Evolutionary conservation across 1,140 invertebrate species (phyloP), one percentile per base, ranked within the genome.

Genomic region (Eriocheir sinensis): DNA sequence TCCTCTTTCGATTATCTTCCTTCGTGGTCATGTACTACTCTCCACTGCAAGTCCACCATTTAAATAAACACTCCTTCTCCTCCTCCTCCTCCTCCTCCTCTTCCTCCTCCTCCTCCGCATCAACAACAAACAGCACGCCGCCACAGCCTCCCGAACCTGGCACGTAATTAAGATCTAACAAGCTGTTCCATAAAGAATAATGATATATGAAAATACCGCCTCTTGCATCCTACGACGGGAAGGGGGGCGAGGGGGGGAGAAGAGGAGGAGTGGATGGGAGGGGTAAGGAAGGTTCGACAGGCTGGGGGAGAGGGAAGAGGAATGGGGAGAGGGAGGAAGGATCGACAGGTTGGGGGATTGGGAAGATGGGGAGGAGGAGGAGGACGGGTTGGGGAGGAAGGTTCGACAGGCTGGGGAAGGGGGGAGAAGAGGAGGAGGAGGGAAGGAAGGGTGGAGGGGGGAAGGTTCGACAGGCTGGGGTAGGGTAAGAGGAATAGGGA

Each of bases 181-280:
- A 72, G 60, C 60, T 72, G 60, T 8, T 72, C 60, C 60, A 72
- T 72, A 72, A 72, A 72, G 60, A 72, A 72, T 72, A n/a, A 72
- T 72, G 60, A 72, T 72, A 72, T n/a, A 72, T 72, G 60, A 72
- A 72, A 72, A 72, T n/a, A 72, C 60, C 60, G 60, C 60, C 60
- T 72, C 60, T 72, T 72, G 60, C 27, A 72, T 72, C 60, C 60
- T 72, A 72, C 60, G 60, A n/a, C 21, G 0, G 60, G 44, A 15
- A 48, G 60, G n/a, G n/a, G 17, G 60, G 60, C 1, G 2, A n/a
- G 60, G 60, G 21, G 60, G 21, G 9, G 21, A n/a, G 48, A 53
- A 3, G n/a, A n/a, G 48, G 60, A 72, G 60, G 60, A 21, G 27
- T 72, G 60, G 60, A 48, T 48, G 60, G 60, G 60, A n/a, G n/a